These are phyloP conservation scores for Arizona elegans DNA, from an alignment of 2,113 vertebrate species.

Conservation along the genomic window DNA sequence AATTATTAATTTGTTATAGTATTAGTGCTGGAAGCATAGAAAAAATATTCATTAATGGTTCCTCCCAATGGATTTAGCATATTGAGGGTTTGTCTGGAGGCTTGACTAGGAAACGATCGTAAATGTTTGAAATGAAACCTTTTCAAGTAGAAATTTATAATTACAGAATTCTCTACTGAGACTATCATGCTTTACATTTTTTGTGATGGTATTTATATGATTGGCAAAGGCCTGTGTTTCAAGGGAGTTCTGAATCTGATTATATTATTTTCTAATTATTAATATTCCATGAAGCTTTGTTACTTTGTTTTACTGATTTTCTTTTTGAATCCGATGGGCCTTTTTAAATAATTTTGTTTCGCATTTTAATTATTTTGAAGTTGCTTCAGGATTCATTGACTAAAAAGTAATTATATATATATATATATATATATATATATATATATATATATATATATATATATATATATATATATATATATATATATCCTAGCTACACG, in stretches of 20 bases:
- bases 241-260: background rate
- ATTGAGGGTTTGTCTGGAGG: background rate
- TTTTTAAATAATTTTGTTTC: background rate
- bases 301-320: background rate
- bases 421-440: too few relatives aligned
- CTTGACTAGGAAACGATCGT: background rate
- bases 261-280: background rate
- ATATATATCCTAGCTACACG: background rate
- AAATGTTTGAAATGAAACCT: background rate
- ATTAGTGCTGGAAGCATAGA: background rate
- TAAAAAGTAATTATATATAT: background rate
- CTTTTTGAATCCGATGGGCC: background rate
- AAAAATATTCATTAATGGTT: background rate
- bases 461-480: too few relatives aligned
- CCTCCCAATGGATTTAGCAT: background rate
- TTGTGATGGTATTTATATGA: background rate
- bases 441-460: too few relatives aligned
- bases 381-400: background rate
- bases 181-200: background rate
- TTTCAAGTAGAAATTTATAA: background rate
- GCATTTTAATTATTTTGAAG: background rate
- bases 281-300: background rate
- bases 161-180: background rate
- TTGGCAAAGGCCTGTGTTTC: background rate
- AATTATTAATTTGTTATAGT: background rate